A percentile compares a stretch with the other conserved stretches of the same genome.
These are phyloP conservation scores for Drosophila pseudotalamancana DNA, from an alignment of 2,888 invertebrate genomes.

Conservation along the genomic window DNA sequence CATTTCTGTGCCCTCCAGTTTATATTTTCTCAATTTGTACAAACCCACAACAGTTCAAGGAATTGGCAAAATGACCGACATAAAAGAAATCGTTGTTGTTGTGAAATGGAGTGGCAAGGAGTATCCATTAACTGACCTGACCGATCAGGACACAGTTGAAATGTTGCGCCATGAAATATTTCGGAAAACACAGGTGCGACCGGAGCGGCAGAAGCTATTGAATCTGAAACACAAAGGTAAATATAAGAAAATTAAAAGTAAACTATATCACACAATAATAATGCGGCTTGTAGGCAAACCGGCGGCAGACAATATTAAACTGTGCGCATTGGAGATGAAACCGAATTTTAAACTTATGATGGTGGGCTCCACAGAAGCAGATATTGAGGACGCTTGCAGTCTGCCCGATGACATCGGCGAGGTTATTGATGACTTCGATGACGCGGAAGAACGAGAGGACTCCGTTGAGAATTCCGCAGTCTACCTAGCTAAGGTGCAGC, in stretches of 20 bases:
- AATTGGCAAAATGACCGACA: slow-evolving; percentile 48
- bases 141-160: slow-evolving; percentile 91
- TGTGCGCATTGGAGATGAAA: slow-evolving; percentile 92
- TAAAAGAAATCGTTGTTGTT: slow-evolving; percentile 78
- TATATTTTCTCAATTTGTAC: not conserved
- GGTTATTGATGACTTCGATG: slow-evolving; percentile 96
- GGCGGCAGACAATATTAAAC: slow-evolving; percentile 90
- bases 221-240: slow-evolving; percentile 96
- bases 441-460: slow-evolving; percentile 91
- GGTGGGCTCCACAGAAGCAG: slow-evolving; percentile 98
- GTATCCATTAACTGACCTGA: slow-evolving; percentile 90
- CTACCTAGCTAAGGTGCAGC: slow-evolving; percentile 92
- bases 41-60: slow-evolving; percentile 1
- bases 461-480: slow-evolving; percentile 85
- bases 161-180: slow-evolving; percentile 92
- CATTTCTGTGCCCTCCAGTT: not conserved
- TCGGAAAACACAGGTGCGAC: slow-evolving; percentile 94
- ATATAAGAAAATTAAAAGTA: not conserved
- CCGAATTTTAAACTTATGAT: slow-evolving; percentile 97
- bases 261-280: not conserved
- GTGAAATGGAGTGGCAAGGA: slow-evolving; percentile 98
- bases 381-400: slow-evolving; percentile 91
- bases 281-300: slow-evolving; percentile 88
- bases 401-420: slow-evolving; percentile 92
- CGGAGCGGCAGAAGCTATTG: slow-evolving; percentile 96